Evolutionary conservation across 92 coral and sea anemone genomes (phyloP).

Genomic region (Epizoanthus ramosus): DNA sequence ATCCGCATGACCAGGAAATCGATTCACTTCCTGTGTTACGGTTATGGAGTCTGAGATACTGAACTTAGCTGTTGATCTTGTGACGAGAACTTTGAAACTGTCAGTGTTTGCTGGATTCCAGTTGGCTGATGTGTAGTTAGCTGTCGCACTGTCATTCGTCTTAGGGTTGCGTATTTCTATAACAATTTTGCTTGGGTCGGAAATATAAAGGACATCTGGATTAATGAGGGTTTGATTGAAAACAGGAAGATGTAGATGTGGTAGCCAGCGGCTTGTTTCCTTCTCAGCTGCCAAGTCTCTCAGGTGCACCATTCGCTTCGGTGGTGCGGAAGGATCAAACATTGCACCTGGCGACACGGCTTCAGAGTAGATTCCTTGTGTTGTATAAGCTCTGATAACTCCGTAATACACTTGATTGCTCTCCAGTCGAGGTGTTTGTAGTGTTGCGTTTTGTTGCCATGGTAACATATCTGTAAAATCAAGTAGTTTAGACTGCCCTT

Average conservation of each 20-base stretch:
- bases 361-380: slow-evolving; percentile 20
- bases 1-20: slow-evolving; percentile 68
- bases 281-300: slow-evolving; percentile 31
- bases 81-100: slow-evolving; percentile 16
- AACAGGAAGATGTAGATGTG: slow-evolving; percentile 56
- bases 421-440: slow-evolving; percentile 17
- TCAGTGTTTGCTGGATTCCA: slow-evolving; percentile 17
- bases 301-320: neutral
- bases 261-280: slow-evolving; percentile 52
- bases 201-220: slow-evolving; percentile 55
- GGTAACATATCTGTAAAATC: slow-evolving; percentile 27
- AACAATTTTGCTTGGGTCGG: slow-evolving; percentile 59
- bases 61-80: slow-evolving; percentile 29
- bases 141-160: neutral
- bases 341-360: slow-evolving; percentile 1
- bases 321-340: slow-evolving; percentile 25
- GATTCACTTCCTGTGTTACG: slow-evolving; percentile 24
- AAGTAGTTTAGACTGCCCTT: slow-evolving; percentile 27
- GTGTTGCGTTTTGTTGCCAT: slow-evolving; percentile 29
- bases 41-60: slow-evolving; percentile 19
- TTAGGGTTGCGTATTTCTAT: slow-evolving; percentile 38
- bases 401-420: slow-evolving; percentile 16
- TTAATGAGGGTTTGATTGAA: slow-evolving; percentile 51
- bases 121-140: neutral
- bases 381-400: slow-evolving; percentile 1